Percentiles rank a stretch among this genome's conserved stretches.
phyloP scores from a whole-genome alignment of 2,113 vertebrate genomes.

The Poeciliopsis prolifica region DNA sequence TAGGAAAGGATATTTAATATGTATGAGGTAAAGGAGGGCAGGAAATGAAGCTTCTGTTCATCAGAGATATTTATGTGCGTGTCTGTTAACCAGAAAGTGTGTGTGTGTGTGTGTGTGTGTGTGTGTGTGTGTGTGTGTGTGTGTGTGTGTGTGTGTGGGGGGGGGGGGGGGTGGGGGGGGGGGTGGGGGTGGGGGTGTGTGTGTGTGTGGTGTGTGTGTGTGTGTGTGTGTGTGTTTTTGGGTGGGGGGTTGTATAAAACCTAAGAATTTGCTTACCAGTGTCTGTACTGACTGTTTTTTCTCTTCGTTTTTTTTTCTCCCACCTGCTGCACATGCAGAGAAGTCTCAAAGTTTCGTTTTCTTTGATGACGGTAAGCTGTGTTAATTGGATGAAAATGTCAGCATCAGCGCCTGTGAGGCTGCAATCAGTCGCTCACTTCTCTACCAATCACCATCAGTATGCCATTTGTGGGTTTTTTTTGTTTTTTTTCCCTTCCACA shows the following conservation, averaged over 20 bases:
- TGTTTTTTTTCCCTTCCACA: not conserved
- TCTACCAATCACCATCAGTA: conserved; percentile 70
- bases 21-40: conserved; percentile 68
- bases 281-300: conserved; percentile 56
- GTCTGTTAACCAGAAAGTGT: conserved; percentile 37
- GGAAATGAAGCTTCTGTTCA: conserved; percentile 74
- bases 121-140: no score
- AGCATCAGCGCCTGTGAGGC: conserved; percentile 58
- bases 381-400: conserved; percentile 73
- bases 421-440: conserved; percentile 65
- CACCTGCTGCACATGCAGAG: conserved; percentile 65
- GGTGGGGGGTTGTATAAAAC: not conserved
- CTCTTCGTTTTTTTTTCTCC: conserved; percentile 34
- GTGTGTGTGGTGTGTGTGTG: conserved; percentile 24
- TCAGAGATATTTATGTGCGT: conserved; percentile 52
- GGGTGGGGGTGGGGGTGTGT: no score
- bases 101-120: not conserved
- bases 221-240: no score
- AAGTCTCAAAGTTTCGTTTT: conserved; percentile 79
- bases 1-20: conserved; percentile 74
- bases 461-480: conserved; percentile 42
- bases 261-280: conserved; percentile 26
- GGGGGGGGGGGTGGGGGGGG: fast-evolving
- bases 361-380: conserved; percentile 80
- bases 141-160: no score